Evolutionary conservation across 2,797 vertebrate species (phyloP).

Genomic region (Siniperca scherzeri): DNA sequence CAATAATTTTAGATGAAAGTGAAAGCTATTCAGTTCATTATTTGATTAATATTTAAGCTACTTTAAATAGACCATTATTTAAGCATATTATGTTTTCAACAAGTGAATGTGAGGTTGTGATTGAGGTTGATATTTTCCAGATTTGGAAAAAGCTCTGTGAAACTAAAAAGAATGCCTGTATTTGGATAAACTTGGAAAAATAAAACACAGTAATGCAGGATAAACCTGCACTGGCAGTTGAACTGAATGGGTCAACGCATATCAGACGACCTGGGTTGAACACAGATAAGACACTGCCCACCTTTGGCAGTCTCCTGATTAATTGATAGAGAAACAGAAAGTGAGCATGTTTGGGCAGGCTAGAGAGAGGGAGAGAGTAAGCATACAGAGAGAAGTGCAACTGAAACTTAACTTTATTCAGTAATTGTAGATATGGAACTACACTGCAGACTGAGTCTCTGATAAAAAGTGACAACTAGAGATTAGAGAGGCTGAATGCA

Average conservation of each 20-base stretch:
- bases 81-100: background rate
- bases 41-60: background rate
- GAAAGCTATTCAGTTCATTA: background rate
- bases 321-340: background rate
- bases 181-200: background rate
- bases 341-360: background rate
- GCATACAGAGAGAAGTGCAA: constrained; percentile 5
- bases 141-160: background rate
- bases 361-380: too few relatives aligned
- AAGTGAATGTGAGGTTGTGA: background rate
- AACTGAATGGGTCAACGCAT: background rate
- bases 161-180: background rate
- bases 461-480: background rate
- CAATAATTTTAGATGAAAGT: background rate
- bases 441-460: background rate
- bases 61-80: background rate
- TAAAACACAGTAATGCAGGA: background rate
- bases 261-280: background rate
- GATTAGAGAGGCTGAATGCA: background rate
- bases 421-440: background rate
- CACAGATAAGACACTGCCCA: too few relatives aligned
- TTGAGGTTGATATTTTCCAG: background rate
- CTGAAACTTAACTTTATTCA: background rate
- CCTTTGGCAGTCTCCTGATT: background rate
- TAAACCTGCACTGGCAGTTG: background rate